phyloP scores from a whole-genome alignment of 2,113 vertebrate genomes.

The Pseudorectes ferrugineus region DNA sequence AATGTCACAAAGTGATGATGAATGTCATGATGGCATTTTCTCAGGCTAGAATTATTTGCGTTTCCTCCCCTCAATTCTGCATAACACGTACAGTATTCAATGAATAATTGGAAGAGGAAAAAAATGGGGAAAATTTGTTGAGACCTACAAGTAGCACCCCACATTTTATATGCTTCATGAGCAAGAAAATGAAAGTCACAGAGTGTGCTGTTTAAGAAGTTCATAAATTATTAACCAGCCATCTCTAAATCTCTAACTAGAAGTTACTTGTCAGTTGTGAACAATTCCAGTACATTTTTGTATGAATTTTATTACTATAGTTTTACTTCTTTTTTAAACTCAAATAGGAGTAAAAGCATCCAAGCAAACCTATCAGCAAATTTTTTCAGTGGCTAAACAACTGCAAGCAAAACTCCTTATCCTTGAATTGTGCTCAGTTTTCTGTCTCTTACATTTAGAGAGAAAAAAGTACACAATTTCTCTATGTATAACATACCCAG shows the following conservation, averaged over 20 bases:
- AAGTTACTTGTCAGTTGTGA: background rate
- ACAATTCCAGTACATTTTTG: background rate
- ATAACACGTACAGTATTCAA: background rate
- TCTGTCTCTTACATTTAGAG: background rate
- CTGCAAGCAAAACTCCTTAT: constrained; percentile 33
- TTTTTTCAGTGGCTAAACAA: constrained; percentile 18
- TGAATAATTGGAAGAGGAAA: background rate
- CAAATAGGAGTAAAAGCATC: background rate
- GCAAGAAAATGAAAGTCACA: constrained; percentile 9
- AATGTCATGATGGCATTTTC: constrained; percentile 23
- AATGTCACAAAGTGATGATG: constrained; percentile 19
- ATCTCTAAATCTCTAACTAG: background rate
- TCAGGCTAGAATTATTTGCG: background rate
- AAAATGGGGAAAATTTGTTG: background rate
- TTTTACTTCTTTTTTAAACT: background rate
- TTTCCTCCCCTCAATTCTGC: background rate
- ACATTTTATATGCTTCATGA: background rate
- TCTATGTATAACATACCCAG: background rate
- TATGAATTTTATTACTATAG: background rate
- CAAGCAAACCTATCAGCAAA: constrained; percentile 27
- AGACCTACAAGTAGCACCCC: background rate
- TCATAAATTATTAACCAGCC: constrained; percentile 18
- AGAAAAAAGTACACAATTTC: background rate
- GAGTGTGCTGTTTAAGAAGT: background rate
- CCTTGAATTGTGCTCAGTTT: background rate